A percentile compares a stretch with the other conserved stretches of the same genome.
Evolutionary conservation across 2,888 invertebrate genomes (phyloP).

Genomic region (Drosophila kanekoi): DNA sequence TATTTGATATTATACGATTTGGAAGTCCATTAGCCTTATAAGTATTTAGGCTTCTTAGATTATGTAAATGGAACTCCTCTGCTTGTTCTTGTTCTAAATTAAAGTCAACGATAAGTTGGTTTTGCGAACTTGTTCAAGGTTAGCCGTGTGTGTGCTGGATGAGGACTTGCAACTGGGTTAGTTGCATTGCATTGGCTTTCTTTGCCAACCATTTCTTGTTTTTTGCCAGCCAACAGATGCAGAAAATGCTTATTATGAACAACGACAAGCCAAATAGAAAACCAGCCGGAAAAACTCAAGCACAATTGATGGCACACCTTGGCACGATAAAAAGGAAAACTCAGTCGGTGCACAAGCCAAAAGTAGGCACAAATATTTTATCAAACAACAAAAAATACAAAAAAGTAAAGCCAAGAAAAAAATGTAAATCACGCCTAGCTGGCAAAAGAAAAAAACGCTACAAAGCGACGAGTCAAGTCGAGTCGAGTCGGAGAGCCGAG

Average conservation of each 20-base stretch:
- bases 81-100: neutral
- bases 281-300: conserved; percentile 56
- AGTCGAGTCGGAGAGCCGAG: conserved; percentile 44
- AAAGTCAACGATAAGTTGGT: neutral
- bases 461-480: conserved; percentile 33
- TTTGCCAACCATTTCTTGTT: conserved; percentile 45
- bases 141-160: neutral
- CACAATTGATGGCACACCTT: conserved; percentile 81
- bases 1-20: too few relatives aligned
- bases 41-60: too few relatives aligned
- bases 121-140: conserved; percentile 12
- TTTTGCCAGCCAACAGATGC: conserved; percentile 30
- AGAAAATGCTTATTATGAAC: conserved; percentile 44
- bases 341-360: conserved; percentile 72
- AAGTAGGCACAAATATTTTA: conserved; percentile 72
- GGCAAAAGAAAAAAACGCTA: conserved; percentile 26
- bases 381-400: conserved; percentile 35
- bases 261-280: conserved; percentile 36
- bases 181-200: conserved; percentile 24
- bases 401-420: conserved; percentile 25
- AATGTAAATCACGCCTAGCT: conserved; percentile 73
- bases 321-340: conserved; percentile 82
- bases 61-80: too few relatives aligned
- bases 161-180: conserved; percentile 57
- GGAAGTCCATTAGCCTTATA: too few relatives aligned